phyloP scores from a whole-genome alignment of 2,113 vertebrate species.

The Cyprinus carpio region DNA sequence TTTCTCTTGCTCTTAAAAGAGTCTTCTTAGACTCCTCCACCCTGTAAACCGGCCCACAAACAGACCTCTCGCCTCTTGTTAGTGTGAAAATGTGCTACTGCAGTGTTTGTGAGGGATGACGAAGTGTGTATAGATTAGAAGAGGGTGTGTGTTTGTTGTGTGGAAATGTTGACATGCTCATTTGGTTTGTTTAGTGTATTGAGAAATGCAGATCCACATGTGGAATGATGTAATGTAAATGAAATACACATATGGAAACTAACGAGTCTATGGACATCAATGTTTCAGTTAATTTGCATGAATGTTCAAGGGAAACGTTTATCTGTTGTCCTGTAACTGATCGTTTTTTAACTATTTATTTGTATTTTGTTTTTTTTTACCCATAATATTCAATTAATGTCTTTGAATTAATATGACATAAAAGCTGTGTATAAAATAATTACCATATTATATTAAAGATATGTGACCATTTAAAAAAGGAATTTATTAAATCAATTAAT shows the following conservation, averaged over 20 bases:
- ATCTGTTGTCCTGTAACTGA: background rate
- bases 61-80: constrained; percentile 3
- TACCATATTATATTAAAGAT: background rate
- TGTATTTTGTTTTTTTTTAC: background rate
- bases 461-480: background rate
- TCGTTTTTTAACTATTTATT: background rate
- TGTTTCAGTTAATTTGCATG: background rate
- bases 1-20: constrained; percentile 23
- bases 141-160: constrained; percentile 8
- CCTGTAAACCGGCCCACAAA: constrained; percentile 20
- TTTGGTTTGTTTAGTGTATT: background rate
- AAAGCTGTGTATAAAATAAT: background rate
- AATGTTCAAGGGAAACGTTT: background rate
- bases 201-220: background rate
- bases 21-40: constrained; percentile 20
- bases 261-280: background rate
- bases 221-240: background rate
- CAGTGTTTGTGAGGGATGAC: background rate
- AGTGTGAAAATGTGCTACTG: background rate
- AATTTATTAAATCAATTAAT: background rate
- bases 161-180: background rate
- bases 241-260: background rate
- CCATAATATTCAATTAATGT: background rate
- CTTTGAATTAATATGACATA: background rate
- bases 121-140: background rate